These are phyloP conservation scores for Thalassophryne amazonica DNA, from an alignment of 2,797 vertebrate genomes.

Conservation along the genomic window DNA sequence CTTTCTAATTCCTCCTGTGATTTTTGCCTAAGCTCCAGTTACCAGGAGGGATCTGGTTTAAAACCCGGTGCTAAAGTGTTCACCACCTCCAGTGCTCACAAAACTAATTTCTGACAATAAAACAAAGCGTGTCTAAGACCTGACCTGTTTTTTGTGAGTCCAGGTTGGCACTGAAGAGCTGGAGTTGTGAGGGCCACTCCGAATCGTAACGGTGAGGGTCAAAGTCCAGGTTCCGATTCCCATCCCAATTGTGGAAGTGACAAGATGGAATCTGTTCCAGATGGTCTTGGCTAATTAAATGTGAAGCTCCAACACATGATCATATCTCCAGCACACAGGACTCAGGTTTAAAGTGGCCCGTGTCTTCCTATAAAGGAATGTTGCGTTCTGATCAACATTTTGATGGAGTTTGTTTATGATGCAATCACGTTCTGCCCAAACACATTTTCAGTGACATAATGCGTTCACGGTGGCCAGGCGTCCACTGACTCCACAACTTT, in stretches of 20 bases:
- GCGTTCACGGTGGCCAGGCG: no score
- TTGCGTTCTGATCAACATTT: no score
- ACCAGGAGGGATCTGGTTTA: background rate
- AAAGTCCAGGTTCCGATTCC: slow-evolving; percentile 84
- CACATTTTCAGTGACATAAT: no score
- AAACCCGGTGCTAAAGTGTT: background rate
- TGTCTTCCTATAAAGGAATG: no score
- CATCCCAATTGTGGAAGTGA: slow-evolving; percentile 85
- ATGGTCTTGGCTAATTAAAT: slow-evolving; percentile 18
- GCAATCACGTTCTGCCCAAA: no score
- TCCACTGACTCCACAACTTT: no score
- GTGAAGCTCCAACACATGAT: background rate
- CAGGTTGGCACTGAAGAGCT: slow-evolving; percentile 81
- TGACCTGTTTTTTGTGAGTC: slow-evolving; percentile 75
- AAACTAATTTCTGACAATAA: background rate
- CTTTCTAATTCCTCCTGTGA: no score
- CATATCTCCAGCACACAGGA: background rate
- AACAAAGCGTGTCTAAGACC: background rate
- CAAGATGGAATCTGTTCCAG: slow-evolving; percentile 85
- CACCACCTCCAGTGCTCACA: no score
- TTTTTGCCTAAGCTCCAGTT: no score
- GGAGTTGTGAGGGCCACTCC: slow-evolving; percentile 64
- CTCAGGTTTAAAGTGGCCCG: background rate
- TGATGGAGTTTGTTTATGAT: no score
- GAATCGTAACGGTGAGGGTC: slow-evolving; percentile 77